Evolutionary conservation across 2,888 invertebrate genomes (phyloP).

Genomic region (Diloba caeruleocephala): DNA sequence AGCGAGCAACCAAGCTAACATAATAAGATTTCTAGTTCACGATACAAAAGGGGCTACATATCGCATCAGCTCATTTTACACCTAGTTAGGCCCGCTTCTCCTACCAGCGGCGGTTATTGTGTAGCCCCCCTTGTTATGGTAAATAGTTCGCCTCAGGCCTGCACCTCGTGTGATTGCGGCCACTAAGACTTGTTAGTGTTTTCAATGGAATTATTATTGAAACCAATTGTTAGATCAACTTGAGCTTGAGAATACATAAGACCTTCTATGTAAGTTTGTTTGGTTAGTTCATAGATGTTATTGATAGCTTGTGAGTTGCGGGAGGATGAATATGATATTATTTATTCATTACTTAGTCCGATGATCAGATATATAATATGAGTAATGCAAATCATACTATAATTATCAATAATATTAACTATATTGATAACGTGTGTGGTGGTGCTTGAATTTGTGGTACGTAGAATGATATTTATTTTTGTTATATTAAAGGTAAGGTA

Average conservation of each 20-base stretch:
- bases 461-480: no score
- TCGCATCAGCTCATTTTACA: constrained; percentile 75
- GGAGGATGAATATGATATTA: constrained; percentile 13
- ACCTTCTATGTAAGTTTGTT: constrained; percentile 24
- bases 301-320: constrained; percentile 13
- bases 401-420: neutral
- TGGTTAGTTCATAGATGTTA: constrained; percentile 24
- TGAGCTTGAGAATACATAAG: constrained; percentile 35
- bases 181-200: constrained; percentile 62
- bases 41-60: constrained; percentile 60
- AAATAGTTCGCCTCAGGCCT: constrained; percentile 74
- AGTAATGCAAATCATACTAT: no score
- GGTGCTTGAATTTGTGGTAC: no score
- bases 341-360: neutral
- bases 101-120: constrained; percentile 51
- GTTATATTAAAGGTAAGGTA: no score
- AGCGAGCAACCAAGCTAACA: constrained; percentile 14
- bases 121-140: constrained; percentile 79
- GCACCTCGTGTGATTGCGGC: constrained; percentile 56
- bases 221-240: constrained; percentile 46
- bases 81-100: constrained; percentile 77
- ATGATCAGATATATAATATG: neutral
- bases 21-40: constrained; percentile 51
- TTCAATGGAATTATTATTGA: constrained; percentile 65
- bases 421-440: no score